phyloP scores from a whole-genome alignment of 2,888 invertebrate species.

The Calliphora vomitoria region DNA sequence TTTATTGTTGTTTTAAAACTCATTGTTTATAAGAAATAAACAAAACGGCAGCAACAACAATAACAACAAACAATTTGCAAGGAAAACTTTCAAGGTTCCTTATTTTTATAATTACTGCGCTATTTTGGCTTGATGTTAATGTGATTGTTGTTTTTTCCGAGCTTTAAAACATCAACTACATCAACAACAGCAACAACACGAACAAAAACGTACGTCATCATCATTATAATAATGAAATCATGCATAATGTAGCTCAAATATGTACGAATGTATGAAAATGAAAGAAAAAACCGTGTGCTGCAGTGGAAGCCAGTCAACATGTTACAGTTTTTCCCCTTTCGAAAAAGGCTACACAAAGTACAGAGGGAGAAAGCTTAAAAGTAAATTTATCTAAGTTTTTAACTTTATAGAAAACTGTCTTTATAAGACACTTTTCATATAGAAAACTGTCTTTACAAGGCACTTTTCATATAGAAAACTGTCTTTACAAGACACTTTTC shows the following conservation, averaged over 20 bases:
- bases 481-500: too few species aligned
- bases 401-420: too few species aligned
- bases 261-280: conserved; percentile 11
- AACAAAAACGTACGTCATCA: conserved; percentile 40
- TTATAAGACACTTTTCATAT: too few species aligned
- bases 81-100: conserved; percentile 69
- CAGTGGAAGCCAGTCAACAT: conserved; percentile 55
- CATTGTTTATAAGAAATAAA: conserved; percentile 66
- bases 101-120: conserved; percentile 68
- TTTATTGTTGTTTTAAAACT: conserved; percentile 54
- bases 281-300: conserved; percentile 29
- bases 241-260: conserved; percentile 66
- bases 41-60: conserved; percentile 34
- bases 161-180: conserved; percentile 23
- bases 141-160: conserved; percentile 27
- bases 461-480: too few species aligned
- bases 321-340: conserved; percentile 15
- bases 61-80: conserved; percentile 40
- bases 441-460: too few species aligned
- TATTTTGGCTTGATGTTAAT: conserved; percentile 41
- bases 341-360: neutral
- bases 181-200: conserved; percentile 29
- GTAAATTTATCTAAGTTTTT: too few species aligned
- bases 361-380: conserved; percentile 13
- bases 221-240: conserved; percentile 69